These are phyloP conservation scores for Ochropleura leucogaster DNA, from an alignment of 2,888 invertebrate species.

Conservation along the genomic window DNA sequence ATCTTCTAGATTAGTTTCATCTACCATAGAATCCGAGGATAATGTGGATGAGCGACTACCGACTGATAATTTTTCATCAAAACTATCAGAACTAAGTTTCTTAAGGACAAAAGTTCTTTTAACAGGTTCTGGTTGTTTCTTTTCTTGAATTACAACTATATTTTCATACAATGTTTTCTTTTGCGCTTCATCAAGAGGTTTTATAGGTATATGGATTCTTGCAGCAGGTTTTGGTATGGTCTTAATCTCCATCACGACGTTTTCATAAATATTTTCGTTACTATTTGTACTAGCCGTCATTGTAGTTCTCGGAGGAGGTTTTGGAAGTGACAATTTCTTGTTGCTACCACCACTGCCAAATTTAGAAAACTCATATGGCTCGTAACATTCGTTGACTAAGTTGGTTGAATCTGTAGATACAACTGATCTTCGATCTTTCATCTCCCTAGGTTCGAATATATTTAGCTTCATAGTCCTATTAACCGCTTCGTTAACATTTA, in stretches of 20 bases:
- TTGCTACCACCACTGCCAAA: constrained; percentile 56
- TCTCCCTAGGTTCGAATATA: constrained; percentile 82
- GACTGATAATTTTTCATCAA: constrained; percentile 69
- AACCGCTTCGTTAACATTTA: constrained; percentile 74
- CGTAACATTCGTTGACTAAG: constrained; percentile 86
- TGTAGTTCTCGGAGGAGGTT: constrained; percentile 81
- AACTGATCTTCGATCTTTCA: constrained; percentile 71
- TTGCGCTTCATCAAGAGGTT: constrained; percentile 71
- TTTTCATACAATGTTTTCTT: constrained; percentile 83
- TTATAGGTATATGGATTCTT: constrained; percentile 80
- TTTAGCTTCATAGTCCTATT: constrained; percentile 76
- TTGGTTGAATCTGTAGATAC: constrained; percentile 77
- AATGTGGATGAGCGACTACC: constrained; percentile 82
- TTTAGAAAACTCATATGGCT: constrained; percentile 81
- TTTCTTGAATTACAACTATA: constrained; percentile 74
- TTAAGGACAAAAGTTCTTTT: constrained; percentile 74
- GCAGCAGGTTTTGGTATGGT: constrained; percentile 81
- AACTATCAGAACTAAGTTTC: constrained; percentile 67
- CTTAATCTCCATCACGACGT: constrained; percentile 74
- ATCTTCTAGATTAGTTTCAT: constrained; percentile 87
- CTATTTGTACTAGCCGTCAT: constrained; percentile 50
- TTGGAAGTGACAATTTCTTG: constrained; percentile 71
- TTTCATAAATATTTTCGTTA: constrained; percentile 81
- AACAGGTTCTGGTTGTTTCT: constrained; percentile 76
- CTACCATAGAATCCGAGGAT: constrained; percentile 86